Base-by-base conservation (phyloP, 2,888 invertebrate genomes). In the Parasteatoda lunata region DNA sequence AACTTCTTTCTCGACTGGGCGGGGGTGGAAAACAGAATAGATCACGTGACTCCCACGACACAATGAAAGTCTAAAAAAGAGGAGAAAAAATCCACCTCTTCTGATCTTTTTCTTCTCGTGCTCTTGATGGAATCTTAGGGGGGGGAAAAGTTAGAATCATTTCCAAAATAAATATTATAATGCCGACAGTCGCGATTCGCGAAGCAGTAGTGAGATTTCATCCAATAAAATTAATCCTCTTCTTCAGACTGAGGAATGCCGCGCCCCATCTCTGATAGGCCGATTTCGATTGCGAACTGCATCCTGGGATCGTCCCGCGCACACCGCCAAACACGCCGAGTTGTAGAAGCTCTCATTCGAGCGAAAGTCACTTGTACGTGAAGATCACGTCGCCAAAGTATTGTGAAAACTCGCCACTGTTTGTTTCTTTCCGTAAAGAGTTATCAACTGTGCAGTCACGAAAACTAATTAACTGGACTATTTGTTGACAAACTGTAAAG, bases 91-190 rank as follows among this genome's bases (percentile, higher is more conserved):
- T 49, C 65, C 59, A 64, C 70, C 51, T 72, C 76, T 71, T 30
- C 30, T 30, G 30, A 30, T 30, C 30, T 30, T 30, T 73, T 79
- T 45, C 69, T 75, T 52, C 51, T 45, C 52, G 80, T 79, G 79
- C 79, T 68, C 64, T 69, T 69, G 70, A 79, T 30, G 30, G 30
- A 30, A 30, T 30, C 48, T 59, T 59, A 70, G n/a, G n/a, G 59
- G 59, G 13, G 68, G 69, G 15, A 45, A n/a, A 13, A 69, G 45
- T 30, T 30, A 30, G 30, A 30, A 30, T 30, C 73, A 72, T 73
- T 66, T 75, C 85, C 49, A 83, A 84, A 87, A 82, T 77, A 87
- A 87, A 81, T 77, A 82, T 72, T 73, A 59, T 82, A 73, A 87
- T 82, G 59, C 54, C 54, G 72, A 13, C 81, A 59, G 64, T 77